Evolutionary conservation across 2,888 invertebrate species (phyloP), one percentile per base, ranked within the genome.

Genomic region (Catocala nupta): DNA sequence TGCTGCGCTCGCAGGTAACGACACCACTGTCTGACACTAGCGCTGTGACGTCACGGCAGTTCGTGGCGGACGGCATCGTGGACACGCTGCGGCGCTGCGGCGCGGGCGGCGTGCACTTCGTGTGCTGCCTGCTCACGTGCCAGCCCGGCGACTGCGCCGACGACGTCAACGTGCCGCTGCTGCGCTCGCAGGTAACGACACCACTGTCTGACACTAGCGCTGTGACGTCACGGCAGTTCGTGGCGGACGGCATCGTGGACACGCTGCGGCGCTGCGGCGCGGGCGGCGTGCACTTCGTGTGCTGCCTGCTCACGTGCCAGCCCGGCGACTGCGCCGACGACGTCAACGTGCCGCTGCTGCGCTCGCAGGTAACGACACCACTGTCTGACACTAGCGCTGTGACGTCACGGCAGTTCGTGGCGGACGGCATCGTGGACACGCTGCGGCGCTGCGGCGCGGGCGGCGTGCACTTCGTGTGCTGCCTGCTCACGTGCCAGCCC

Each of bases 341-440:
- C 81, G 95, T 99, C 71, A 98, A 98, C 88, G 96, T 99, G 72
- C 98, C 99, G 59, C 95, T 99, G 63, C 90, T 99, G 52, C 94
- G 98, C 75, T 98, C 97, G 68, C 98, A 98, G 96, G 97, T 98
- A 39, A 39, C 36, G 25, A 25, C 25, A 25, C 25, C 25, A 25
- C 25, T 25, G 25, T 25, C 25, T 25, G 25, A 16, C 16, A 16
- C 16, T 16, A 16, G 16, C 16, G 16, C 16, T 16, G 16, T 16
- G 16, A 25, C 25, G 25, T 25, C 25, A 25, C 25, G 25, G 25
- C 25, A 93, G 87, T 96, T 96, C 84, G 96, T 96, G 0, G 96
- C 96, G 0, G 99, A 99, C 89, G 98, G 98, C 43, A 95, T 99
- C 6, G 96, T 99, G 64, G 99, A 99, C 87, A 98, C 98, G 1